Base-by-base conservation (phyloP, 2,797 vertebrate genomes). In the Silurus aristotelis region DNA sequence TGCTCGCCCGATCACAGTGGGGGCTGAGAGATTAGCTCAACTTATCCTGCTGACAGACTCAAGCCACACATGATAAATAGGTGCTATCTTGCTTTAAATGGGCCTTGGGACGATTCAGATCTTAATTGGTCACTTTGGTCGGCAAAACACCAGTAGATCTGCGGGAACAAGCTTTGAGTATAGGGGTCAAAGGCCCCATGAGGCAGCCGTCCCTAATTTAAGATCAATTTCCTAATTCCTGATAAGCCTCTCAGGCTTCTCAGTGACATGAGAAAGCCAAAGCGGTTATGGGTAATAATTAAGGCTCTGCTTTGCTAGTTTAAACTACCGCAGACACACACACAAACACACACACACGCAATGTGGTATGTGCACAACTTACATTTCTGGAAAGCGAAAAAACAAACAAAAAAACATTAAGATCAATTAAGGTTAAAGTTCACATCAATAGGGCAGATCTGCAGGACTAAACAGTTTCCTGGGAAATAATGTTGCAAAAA, bases 21-120 rank as follows among this genome's bases (percentile, higher is more conserved):
- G 81, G 70, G 67, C 19, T 75, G 71, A 63, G 68, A 64, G 88
- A 90, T 90, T 89, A 92, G 91, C 89, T 87, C 63, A 82, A 87
- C 88, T 92, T 93, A 92, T 92, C 91, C 91, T 67, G 87, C 91
- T 90, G 89, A 92, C 89, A 88, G 89, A 88, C 84, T 85, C 67
- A 63, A 82, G 63, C 73, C 63, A 78, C 68, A 71, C 43, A 80
- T 73, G 75, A 67, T 61, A 76, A 87, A 86, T 81, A 78, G 52
- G 72, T 85, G 75, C 78, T 76, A 87, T 70, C 88, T 86, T 81
- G 83, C 89, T 87, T 90, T 79, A 83, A 92, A 81, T 76, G 87
- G 85, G 86, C 90, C 85, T 85, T 84, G 55, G 88, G 90, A 91
- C 78, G 89, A 91, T 89, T 89, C 60, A 19, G 87, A 84, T 88